phyloP scores from a whole-genome alignment of 2,888 invertebrate genomes.

The Philereme vetulata region DNA sequence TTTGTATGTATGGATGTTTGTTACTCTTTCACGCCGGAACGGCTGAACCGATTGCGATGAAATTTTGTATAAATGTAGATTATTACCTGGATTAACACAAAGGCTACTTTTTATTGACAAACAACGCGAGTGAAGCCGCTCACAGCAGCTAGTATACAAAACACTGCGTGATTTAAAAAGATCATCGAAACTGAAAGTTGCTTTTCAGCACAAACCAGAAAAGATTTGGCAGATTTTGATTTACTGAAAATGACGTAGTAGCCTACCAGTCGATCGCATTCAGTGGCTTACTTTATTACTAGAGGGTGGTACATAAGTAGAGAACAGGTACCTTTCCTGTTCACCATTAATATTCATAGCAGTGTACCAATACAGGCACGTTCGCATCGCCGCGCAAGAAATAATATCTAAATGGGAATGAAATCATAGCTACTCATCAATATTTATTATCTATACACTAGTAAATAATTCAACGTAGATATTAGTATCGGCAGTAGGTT shows the following conservation, averaged over 20 bases:
- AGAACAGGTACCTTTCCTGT: background rate
- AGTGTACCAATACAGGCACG: constrained; percentile 28
- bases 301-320: background rate
- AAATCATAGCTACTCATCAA: constrained; percentile 38
- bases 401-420: constrained; percentile 41
- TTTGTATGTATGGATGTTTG: too few species aligned
- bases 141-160: too few species aligned
- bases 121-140: too few species aligned
- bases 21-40: too few species aligned
- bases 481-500: too few species aligned
- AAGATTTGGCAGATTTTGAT: background rate
- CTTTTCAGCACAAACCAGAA: too few species aligned
- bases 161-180: too few species aligned
- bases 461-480: too few species aligned
- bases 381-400: constrained; percentile 27
- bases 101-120: too few species aligned
- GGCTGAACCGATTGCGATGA: too few species aligned
- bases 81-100: too few species aligned
- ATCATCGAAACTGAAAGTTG: background rate
- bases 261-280: constrained; percentile 15
- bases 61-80: too few species aligned
- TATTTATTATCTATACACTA: constrained; percentile 15
- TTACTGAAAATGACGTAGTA: background rate
- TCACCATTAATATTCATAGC: constrained; percentile 34
- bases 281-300: constrained; percentile 17